phyloP scores from a whole-genome alignment of 2,888 invertebrate genomes.

The Leuctra nigra region DNA sequence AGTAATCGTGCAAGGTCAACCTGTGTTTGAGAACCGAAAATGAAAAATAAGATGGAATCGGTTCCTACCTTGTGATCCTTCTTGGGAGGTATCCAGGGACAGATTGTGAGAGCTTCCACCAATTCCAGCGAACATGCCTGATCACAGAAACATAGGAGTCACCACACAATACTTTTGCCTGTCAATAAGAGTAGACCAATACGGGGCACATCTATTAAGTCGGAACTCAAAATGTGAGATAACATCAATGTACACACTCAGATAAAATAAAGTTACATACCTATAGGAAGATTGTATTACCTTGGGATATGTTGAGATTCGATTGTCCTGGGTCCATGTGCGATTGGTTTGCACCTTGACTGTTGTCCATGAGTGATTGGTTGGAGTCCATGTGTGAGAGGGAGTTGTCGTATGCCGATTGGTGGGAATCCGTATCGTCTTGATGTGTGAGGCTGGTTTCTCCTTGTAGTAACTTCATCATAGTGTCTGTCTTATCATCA shows the following conservation, averaged over 20 bases:
- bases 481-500: constrained; percentile 16
- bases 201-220: too few species aligned
- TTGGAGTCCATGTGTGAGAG: neutral
- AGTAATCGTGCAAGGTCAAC: too few species aligned
- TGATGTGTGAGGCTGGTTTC: constrained; percentile 22
- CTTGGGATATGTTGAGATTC: neutral
- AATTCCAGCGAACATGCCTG: constrained; percentile 21
- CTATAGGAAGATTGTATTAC: neutral
- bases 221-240: too few species aligned
- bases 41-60: neutral
- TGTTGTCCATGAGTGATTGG: neutral
- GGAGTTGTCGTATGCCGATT: neutral
- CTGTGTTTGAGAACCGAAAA: constrained; percentile 7
- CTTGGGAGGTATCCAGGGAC: constrained; percentile 17
- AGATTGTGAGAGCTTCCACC: constrained; percentile 22
- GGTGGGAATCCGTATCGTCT: constrained; percentile 6
- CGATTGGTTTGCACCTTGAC: neutral
- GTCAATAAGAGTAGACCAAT: too few species aligned
- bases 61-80: constrained; percentile 26
- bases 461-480: constrained; percentile 20
- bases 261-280: too few species aligned
- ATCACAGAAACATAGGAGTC: constrained; percentile 10
- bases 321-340: neutral
- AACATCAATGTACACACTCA: too few species aligned
- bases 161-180: too few species aligned